Conservation (phyloP, 2,113 vertebrate species). For the Hemiprocne comata region DNA sequence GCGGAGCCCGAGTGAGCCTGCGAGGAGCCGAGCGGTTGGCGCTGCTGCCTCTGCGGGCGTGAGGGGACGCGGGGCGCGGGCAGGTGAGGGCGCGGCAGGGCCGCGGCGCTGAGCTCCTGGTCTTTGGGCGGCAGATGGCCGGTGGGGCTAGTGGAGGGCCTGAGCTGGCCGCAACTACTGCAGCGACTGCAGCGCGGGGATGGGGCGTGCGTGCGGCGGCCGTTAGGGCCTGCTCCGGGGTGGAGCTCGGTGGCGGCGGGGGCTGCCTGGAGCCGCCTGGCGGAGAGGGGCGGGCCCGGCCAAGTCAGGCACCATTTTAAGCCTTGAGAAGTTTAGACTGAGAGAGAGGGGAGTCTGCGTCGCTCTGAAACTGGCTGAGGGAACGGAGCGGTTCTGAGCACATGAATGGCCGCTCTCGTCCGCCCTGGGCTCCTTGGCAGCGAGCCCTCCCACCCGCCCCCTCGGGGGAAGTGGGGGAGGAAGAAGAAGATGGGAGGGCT, state of each 20-base stretch:
- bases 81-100: neutral
- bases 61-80: constrained; percentile 12
- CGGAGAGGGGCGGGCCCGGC: neutral
- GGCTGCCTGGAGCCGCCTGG: neutral
- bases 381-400: neutral
- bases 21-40: neutral
- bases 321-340: neutral
- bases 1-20: constrained; percentile 28
- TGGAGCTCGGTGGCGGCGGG: neutral
- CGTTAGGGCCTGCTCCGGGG: neutral
- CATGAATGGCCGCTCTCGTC: neutral
- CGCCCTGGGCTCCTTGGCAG: neutral
- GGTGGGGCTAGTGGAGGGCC: neutral
- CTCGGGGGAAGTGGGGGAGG: neutral
- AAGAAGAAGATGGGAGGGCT: neutral
- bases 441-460: neutral
- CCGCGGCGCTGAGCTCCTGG: neutral
- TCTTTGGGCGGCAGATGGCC: too few species aligned
- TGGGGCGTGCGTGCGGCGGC: neutral
- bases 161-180: neutral
- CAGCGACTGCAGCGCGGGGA: neutral
- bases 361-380: neutral
- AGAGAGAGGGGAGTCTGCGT: fast-evolving
- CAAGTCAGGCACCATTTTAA: neutral
- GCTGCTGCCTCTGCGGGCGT: constrained; percentile 59